Base-by-base conservation (phyloP, 2,888 invertebrate species). In the Catocala fraxini region DNA sequence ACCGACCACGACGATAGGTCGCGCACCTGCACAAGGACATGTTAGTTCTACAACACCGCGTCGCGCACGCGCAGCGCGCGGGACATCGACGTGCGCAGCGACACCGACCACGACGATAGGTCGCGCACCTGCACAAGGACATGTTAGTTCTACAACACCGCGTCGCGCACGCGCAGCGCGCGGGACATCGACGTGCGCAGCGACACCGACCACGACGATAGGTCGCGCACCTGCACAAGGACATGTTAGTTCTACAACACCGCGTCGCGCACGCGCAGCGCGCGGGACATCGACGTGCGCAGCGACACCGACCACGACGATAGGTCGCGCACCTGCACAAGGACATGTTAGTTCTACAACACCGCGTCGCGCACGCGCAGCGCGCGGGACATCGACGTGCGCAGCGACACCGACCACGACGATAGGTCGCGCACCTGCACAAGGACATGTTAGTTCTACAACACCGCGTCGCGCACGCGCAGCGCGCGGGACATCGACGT, bases 291-390 rank as follows among this genome's bases (percentile, higher is more conserved):
- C 11, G 96, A 95, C 0, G 97, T 96, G 68, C 98, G 96, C 11
- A 98, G 93, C 59, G 97, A 96, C 11, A 96, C 95, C 0, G 98
- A 97, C 99, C 99, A 99, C 25, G 97, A 97, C 75, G 97, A 96
- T 65, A 99, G 95, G 90, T 99, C 98, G 71, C 99, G 96, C 0
- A 97, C 97, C 96, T 96, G 45, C 46, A 46, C 5, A 45, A 11
- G 7, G 9, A 39, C 9, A 39, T 39, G 9, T 39, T 39, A 39
- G n/a, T n/a, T n/a, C n/a, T n/a, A n/a, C n/a, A n/a, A 96, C 0
- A 96, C 96, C 0, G 97, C 97, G 88, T 97, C 97, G 46, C 98
- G 95, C 4, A 97, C 97, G 83, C 97, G 97, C 25, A 97, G 95
- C 0, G 96, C 95, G 11, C 97, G 95, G 5, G 98, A 90, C 82